These are phyloP conservation scores for Ceratitis capitata DNA, from an alignment of 1,140 invertebrate genomes.

Conservation along the genomic window DNA sequence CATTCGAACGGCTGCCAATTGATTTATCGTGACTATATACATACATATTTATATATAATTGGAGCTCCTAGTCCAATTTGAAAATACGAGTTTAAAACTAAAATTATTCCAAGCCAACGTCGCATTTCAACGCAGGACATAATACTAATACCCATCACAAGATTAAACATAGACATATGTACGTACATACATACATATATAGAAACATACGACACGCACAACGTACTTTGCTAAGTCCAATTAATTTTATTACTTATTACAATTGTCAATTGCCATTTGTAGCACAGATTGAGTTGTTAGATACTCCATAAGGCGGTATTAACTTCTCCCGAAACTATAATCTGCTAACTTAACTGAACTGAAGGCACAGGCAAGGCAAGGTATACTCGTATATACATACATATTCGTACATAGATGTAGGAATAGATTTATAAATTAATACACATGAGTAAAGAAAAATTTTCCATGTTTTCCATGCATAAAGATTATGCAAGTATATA, in stretches of 20 bases:
- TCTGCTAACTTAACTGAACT: not conserved
- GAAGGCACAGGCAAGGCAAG: not conserved
- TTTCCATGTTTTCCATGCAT: not conserved
- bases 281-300: not conserved
- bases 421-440: not conserved
- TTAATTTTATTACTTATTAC: constrained; percentile 31
- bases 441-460: not conserved
- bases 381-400: too few relatives aligned
- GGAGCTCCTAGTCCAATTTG: not conserved
- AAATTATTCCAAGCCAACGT: too few relatives aligned
- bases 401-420: not conserved
- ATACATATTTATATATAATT: not conserved
- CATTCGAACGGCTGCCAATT: too few relatives aligned
- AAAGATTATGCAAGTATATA: not conserved
- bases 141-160: too few relatives aligned
- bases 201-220: not conserved
- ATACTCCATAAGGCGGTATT: not conserved
- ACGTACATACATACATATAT: not conserved
- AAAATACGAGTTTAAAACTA: not conserved
- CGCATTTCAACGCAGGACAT: too few relatives aligned
- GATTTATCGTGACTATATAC: too few relatives aligned
- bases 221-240: constrained; percentile 18
- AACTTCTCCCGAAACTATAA: not conserved
- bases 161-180: not conserved
- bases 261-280: constrained; percentile 16